Evolutionary conservation across 2,797 vertebrate species (phyloP).

Genomic region (Gymnoscopelus microlampas): DNA sequence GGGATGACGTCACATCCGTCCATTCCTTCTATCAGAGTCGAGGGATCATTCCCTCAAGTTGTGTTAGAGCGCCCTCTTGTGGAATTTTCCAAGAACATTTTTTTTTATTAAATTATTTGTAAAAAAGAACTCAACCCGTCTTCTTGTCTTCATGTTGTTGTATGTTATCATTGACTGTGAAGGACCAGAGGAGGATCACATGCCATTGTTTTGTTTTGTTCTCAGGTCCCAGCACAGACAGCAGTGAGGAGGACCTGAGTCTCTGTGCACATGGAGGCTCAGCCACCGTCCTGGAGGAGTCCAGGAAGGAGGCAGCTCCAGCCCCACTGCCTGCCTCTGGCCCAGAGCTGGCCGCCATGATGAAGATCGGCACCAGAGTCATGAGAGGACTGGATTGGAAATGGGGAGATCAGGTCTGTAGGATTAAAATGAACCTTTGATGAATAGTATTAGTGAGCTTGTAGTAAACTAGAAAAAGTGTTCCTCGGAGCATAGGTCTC

Average conservation of each 20-base stretch:
- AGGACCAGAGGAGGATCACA: no score
- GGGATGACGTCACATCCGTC: no score
- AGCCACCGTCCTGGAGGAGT: slow-evolving; percentile 96
- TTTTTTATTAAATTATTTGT: no score
- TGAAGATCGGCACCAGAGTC: slow-evolving; percentile 98
- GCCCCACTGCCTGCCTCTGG: slow-evolving; percentile 93
- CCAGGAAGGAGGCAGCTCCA: slow-evolving; percentile 90
- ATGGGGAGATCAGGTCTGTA: slow-evolving; percentile 97
- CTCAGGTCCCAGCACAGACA: slow-evolving; percentile 92
- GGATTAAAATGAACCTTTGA: background rate
- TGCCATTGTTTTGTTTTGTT: background rate
- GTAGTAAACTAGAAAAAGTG: no score
- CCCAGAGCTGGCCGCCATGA: slow-evolving; percentile 95
- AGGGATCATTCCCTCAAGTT: no score
- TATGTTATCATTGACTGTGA: no score
- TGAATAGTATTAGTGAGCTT: background rate
- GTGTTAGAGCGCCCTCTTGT: no score
- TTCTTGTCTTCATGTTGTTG: no score
- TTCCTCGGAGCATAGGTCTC: no score
- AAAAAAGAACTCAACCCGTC: no score
- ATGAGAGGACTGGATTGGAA: slow-evolving; percentile 99
- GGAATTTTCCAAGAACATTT: no score
- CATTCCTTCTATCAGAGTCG: no score
- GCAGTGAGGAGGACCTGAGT: slow-evolving; percentile 88
- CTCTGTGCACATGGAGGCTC: slow-evolving; percentile 87